phyloP scores from a whole-genome alignment of 2,113 vertebrate species.

The Plecotus auritus region DNA sequence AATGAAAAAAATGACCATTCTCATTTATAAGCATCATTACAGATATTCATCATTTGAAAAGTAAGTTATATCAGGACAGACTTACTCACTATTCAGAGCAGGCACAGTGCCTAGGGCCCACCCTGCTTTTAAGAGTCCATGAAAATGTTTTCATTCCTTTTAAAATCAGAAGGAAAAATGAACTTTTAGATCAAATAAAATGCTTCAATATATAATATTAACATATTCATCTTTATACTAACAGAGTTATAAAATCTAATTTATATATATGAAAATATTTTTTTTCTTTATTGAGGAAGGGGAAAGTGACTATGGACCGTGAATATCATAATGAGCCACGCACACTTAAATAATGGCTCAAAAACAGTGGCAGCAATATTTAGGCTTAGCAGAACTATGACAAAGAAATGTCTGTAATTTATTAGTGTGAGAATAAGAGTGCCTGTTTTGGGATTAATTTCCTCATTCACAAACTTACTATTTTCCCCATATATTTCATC shows the following conservation, averaged over 20 bases:
- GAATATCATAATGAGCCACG: background rate
- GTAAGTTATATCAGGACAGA: background rate
- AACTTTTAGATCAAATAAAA: background rate
- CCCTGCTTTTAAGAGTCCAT: background rate
- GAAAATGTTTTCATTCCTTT: conserved; percentile 3
- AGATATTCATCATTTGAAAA: background rate
- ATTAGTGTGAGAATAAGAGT: background rate
- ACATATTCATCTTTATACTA: background rate
- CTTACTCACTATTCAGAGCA: background rate
- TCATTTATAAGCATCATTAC: background rate
- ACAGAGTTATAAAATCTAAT: background rate
- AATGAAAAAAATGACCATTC: background rate
- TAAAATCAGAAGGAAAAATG: background rate
- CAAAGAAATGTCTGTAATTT: background rate
- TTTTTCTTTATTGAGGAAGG: background rate
- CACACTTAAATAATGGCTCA: background rate
- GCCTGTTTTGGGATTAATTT: background rate
- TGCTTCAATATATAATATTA: background rate
- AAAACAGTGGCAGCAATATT: background rate
- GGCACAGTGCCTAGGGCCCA: no score
- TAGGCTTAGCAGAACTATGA: background rate
- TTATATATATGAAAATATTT: background rate
- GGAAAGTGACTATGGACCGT: background rate
- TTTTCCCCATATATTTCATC: background rate
- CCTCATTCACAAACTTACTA: conserved; percentile 2